phyloP scores from a whole-genome alignment of 2,797 vertebrate genomes.

The Takifugu rubripes region DNA sequence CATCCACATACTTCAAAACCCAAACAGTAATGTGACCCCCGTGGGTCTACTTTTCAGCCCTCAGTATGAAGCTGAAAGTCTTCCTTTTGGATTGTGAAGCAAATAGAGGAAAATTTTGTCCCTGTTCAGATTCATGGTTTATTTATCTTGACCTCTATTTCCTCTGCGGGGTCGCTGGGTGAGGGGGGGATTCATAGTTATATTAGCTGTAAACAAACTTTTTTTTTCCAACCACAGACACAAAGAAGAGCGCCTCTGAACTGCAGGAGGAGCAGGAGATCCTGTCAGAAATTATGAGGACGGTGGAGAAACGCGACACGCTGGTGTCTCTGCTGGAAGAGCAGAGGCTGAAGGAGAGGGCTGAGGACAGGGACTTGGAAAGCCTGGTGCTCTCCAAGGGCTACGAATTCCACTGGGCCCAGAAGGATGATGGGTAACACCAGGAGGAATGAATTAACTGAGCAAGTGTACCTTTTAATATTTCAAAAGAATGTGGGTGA shows the following conservation, averaged over 20 bases:
- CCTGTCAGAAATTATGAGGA: slow-evolving; percentile 85
- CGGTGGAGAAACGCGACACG: slow-evolving; percentile 84
- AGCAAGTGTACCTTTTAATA: too few relatives aligned
- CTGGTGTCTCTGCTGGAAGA: slow-evolving; percentile 83
- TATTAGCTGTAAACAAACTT: neutral
- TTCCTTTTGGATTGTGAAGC: too few relatives aligned
- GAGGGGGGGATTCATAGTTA: too few relatives aligned
- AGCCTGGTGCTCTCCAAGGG: slow-evolving; percentile 72
- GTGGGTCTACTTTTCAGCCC: too few relatives aligned
- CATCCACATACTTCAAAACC: too few relatives aligned
- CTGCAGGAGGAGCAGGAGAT: slow-evolving; percentile 79
- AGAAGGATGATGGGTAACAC: slow-evolving; percentile 37
- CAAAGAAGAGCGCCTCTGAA: slow-evolving; percentile 72
- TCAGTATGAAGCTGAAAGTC: too few relatives aligned
- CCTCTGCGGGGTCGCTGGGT: too few relatives aligned
- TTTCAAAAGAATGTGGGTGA: neutral
- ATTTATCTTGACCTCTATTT: too few relatives aligned
- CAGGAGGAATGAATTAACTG: slow-evolving; percentile 12
- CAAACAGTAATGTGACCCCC: too few relatives aligned
- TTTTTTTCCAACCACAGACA: slow-evolving; percentile 54
- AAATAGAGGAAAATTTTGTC: too few relatives aligned
- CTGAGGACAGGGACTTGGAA: slow-evolving; percentile 82
- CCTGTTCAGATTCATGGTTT: too few relatives aligned
- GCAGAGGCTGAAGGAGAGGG: slow-evolving; percentile 82
- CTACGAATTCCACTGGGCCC: slow-evolving; percentile 70